phyloP scores from a whole-genome alignment of 1,140 invertebrate species.

The Schlechtendalia chinensis region DNA sequence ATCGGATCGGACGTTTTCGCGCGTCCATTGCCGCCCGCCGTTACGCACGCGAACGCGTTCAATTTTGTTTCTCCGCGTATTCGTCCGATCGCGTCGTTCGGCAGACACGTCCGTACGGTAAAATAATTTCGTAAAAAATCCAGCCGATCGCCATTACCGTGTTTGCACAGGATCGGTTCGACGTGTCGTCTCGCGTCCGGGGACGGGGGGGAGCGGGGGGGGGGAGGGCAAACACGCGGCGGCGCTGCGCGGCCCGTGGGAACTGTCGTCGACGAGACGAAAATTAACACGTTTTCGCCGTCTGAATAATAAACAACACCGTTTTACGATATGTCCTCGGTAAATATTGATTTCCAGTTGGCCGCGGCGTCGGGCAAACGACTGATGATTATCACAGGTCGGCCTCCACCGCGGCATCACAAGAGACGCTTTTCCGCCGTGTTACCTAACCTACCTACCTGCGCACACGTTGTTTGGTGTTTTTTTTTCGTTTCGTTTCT shows the following conservation, averaged over 20 bases:
- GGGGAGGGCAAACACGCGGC: constrained; percentile 27
- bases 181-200: no score
- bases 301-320: constrained; percentile 35
- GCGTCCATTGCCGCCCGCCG: no score
- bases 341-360: constrained; percentile 47
- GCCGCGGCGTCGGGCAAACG: constrained; percentile 41
- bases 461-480: no score
- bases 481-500: constrained; percentile 21
- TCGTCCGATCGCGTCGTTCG: no score
- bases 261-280: constrained; percentile 30
- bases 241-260: constrained; percentile 28
- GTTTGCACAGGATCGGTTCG: constrained; percentile 39
- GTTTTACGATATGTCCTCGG: constrained; percentile 27
- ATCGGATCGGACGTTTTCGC: no score
- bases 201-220: no score
- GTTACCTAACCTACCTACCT: no score
- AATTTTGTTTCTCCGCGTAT: no score
- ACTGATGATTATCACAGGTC: constrained; percentile 39
- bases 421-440: constrained; percentile 7
- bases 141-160: constrained; percentile 9
- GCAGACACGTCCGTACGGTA: no score
- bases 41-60: no score
- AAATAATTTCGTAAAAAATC: no score
- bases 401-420: background rate
- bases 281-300: constrained; percentile 48